phyloP scores from a whole-genome alignment of 2,888 invertebrate species.

The Orthosia cruda region DNA sequence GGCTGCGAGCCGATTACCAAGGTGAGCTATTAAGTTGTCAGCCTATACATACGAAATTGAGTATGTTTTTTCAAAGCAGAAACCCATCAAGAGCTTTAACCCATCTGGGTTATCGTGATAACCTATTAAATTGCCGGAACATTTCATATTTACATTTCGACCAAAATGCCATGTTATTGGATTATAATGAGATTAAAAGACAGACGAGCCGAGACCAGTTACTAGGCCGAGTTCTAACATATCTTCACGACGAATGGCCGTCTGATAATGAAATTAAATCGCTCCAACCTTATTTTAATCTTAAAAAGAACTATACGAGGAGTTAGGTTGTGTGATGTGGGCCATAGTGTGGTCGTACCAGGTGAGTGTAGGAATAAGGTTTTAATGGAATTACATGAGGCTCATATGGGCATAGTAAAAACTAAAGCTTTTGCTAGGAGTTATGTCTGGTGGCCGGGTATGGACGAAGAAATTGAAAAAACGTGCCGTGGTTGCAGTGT shows the following conservation, averaged over 20 bases:
- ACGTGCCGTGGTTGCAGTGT: too few species aligned
- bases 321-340: slow-evolving; percentile 34
- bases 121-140: too few species aligned
- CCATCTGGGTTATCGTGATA: neutral
- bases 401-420: too few species aligned
- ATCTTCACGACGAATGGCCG: slow-evolving; percentile 32
- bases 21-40: slow-evolving; percentile 16
- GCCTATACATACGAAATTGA: slow-evolving; percentile 18
- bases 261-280: neutral
- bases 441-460: too few species aligned
- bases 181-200: slow-evolving; percentile 1
- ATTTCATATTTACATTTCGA: too few species aligned
- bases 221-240: slow-evolving; percentile 8
- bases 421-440: too few species aligned
- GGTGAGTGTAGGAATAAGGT: too few species aligned
- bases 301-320: slow-evolving; percentile 4
- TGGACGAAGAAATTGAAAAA: too few species aligned
- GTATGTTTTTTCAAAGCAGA: slow-evolving; percentile 8
- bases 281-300: slow-evolving; percentile 18
- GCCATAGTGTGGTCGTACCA: slow-evolving; percentile 11
- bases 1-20: slow-evolving; percentile 10
- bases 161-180: too few species aligned
- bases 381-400: too few species aligned
- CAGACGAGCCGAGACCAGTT: slow-evolving; percentile 1
- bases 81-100: too few species aligned